These are phyloP conservation scores for Lacanobia wlatinum DNA, from an alignment of 2,888 invertebrate genomes.

Conservation along the genomic window DNA sequence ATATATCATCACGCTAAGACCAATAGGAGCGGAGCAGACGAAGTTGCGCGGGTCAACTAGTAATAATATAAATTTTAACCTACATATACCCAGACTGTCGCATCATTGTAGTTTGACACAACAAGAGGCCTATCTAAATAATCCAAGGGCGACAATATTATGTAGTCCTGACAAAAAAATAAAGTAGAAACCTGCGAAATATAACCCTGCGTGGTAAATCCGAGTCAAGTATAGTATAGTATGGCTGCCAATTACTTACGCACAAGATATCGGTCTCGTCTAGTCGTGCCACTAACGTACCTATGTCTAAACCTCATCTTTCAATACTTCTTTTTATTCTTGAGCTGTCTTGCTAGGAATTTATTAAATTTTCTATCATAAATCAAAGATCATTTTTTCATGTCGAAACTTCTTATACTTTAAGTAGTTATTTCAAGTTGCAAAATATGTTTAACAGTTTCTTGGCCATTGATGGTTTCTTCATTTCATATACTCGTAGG, in stretches of 20 bases:
- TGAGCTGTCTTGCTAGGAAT: not conserved
- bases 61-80: no score
- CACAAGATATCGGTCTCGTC: conserved; percentile 6
- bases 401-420: no score
- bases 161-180: not conserved
- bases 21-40: no score
- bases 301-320: conserved; percentile 5
- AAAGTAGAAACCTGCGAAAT: conserved; percentile 13
- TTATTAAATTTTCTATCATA: conserved; percentile 1
- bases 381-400: no score
- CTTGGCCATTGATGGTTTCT: no score
- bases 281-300: not conserved
- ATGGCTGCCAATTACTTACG: conserved; percentile 42
- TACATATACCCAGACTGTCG: no score
- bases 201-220: conserved; percentile 17
- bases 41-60: no score
- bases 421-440: no score
- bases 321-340: conserved; percentile 9
- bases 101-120: not conserved
- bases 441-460: no score
- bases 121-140: not conserved
- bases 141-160: not conserved
- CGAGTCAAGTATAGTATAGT: conserved; percentile 10
- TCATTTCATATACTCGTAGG: no score
- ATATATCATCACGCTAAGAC: no score